phyloP scores from a whole-genome alignment of 2,113 vertebrate species.

The Anolis sagrei region DNA sequence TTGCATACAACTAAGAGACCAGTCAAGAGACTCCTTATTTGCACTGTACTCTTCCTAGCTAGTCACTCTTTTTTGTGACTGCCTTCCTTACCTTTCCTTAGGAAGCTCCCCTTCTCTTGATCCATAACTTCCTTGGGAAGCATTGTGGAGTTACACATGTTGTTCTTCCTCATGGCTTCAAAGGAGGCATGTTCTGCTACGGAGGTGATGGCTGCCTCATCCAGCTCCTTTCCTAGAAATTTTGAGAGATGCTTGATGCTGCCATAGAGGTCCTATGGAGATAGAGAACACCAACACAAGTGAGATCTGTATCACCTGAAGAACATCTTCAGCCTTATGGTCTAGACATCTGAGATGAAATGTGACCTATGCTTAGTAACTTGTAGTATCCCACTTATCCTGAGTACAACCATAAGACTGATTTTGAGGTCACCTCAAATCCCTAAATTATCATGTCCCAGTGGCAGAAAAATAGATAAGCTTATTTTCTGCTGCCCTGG shows the following conservation, averaged over 20 bases:
- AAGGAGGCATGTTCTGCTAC: conserved; percentile 74
- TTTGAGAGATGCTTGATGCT: conserved; percentile 63
- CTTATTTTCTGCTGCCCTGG: too few relatives aligned
- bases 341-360: neutral
- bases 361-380: neutral
- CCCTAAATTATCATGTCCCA: neutral
- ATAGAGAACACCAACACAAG: neutral
- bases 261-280: conserved; percentile 65
- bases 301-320: neutral
- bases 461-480: neutral
- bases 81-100: conserved; percentile 71
- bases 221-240: conserved; percentile 72
- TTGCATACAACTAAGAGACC: neutral
- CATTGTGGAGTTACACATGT: conserved; percentile 72
- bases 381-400: neutral
- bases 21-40: neutral
- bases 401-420: neutral
- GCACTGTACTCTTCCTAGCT: neutral
- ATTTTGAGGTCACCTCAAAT: neutral
- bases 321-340: neutral
- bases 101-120: conserved; percentile 55
- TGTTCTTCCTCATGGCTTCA: conserved; percentile 70
- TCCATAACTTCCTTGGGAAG: conserved; percentile 49
- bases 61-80: neutral
- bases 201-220: conserved; percentile 47